Evolutionary conservation across 2,888 invertebrate genomes (phyloP).

Genomic region (Trissoscelio sp.): DNA sequence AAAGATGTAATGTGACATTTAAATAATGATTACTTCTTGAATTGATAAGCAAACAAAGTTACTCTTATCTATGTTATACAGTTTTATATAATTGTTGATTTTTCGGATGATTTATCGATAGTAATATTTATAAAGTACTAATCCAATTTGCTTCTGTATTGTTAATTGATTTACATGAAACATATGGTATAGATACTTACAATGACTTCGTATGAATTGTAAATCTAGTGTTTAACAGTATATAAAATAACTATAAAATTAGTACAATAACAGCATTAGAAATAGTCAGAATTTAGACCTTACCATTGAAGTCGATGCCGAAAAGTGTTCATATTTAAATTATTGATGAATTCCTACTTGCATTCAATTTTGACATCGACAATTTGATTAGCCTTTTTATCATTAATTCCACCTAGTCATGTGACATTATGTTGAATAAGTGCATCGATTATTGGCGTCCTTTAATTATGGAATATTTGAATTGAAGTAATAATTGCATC

Average conservation of each 20-base stretch:
- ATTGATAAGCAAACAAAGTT: neutral
- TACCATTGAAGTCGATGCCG: slow-evolving; percentile 44
- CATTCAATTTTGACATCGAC: slow-evolving; percentile 21
- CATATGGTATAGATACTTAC: neutral
- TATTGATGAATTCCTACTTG: neutral
- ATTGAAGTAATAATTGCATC: too few species aligned
- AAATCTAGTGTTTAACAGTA: neutral
- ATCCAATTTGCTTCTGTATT: slow-evolving; percentile 8
- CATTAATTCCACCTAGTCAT: slow-evolving; percentile 19
- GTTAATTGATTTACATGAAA: slow-evolving; percentile 26
- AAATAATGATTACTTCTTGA: slow-evolving; percentile 16
- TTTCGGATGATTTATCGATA: slow-evolving; percentile 43
- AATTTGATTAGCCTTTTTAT: neutral
- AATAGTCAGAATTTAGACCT: slow-evolving; percentile 7
- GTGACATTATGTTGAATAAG: slow-evolving; percentile 23
- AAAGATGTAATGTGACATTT: neutral
- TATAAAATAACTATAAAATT: slow-evolving; percentile 22
- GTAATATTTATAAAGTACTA: slow-evolving; percentile 13
- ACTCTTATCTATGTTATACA: slow-evolving; percentile 19
- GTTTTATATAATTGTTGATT: slow-evolving; percentile 43
- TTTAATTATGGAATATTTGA: too few species aligned
- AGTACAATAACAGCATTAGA: slow-evolving; percentile 23
- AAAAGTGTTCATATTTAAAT: slow-evolving; percentile 43
- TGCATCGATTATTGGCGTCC: neutral
- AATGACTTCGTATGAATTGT: neutral